Percentiles rank a stretch among this genome's conserved stretches.
phyloP scores from a whole-genome alignment of 30 jellyfish, hydroid and myxozoan genomes.

The Catostylus mosaicus region DNA sequence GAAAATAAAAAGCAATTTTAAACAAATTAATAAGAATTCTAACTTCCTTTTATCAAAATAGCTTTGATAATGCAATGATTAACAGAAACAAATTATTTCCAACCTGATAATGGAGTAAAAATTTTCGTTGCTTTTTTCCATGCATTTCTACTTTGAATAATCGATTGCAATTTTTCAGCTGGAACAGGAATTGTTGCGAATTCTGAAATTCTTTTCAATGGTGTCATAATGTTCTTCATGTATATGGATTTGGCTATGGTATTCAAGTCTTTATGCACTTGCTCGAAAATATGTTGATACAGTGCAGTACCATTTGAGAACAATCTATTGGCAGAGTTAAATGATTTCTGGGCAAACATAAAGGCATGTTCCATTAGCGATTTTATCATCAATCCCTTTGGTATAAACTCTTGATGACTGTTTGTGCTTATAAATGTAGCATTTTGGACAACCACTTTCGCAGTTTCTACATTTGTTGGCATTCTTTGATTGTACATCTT shows the following conservation, averaged over 20 bases:
- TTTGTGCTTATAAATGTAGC: not conserved
- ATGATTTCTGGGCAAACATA: not conserved
- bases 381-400: not conserved
- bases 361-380: not conserved
- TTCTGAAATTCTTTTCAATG: conserved; percentile 39
- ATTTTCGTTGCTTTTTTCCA: conserved; percentile 1
- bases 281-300: not conserved
- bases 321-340: not conserved
- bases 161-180: conserved; percentile 52
- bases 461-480: not conserved
- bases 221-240: conserved; percentile 16
- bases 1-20: not conserved
- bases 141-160: not conserved
- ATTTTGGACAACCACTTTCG: not conserved
- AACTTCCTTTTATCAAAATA: no score
- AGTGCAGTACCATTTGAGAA: not conserved
- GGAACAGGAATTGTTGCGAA: conserved; percentile 66
- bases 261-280: conserved; percentile 13
- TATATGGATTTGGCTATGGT: conserved; percentile 2
- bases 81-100: not conserved
- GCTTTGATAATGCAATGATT: no score
- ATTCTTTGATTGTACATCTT: no score
- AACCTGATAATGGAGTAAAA: conserved; percentile 48
- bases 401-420: not conserved
- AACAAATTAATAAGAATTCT: no score